These are phyloP conservation scores for Beaufortia kweichowensis DNA, from an alignment of 2,113 vertebrate genomes.

Conservation along the genomic window DNA sequence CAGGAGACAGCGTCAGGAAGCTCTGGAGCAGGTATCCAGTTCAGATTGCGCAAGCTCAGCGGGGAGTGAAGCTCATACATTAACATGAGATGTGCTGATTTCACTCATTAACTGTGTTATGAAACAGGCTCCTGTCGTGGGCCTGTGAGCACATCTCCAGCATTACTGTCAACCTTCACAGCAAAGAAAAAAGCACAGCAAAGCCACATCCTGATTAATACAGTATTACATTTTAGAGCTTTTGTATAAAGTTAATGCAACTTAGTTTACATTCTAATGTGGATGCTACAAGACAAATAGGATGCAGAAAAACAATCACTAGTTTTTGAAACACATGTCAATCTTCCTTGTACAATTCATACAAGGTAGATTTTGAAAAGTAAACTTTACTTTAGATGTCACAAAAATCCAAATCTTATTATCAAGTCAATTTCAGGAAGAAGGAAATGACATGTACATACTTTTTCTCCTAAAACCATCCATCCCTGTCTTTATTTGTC, in stretches of 20 bases:
- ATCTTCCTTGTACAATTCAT: background rate
- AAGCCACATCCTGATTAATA: conserved; percentile 19
- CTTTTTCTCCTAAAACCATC: no score
- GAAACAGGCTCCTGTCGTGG: conserved; percentile 5
- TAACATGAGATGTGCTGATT: conserved; percentile 27
- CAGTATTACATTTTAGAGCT: background rate
- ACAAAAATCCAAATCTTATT: no score
- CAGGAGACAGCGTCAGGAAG: conserved; percentile 29
- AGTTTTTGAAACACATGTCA: background rate
- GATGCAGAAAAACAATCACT: background rate
- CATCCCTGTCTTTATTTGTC: no score
- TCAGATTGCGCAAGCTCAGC: conserved; percentile 54
- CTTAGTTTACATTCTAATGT: no score
- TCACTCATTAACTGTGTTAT: conserved; percentile 44
- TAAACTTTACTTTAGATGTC: no score
- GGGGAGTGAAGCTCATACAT: conserved; percentile 26
- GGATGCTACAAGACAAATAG: no score
- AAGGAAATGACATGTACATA: no score
- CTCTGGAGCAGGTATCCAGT: conserved; percentile 20
- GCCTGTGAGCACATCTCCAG: conserved; percentile 19
- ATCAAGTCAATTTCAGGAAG: no score
- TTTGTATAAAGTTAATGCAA: no score
- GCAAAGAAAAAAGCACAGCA: conserved; percentile 22
- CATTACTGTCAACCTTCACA: conserved; percentile 7
- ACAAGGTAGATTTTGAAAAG: background rate